A percentile compares a stretch with the other conserved stretches of the same genome.
phyloP scores from a whole-genome alignment of 2,888 invertebrate genomes.

The Eristalinus aeneus region DNA sequence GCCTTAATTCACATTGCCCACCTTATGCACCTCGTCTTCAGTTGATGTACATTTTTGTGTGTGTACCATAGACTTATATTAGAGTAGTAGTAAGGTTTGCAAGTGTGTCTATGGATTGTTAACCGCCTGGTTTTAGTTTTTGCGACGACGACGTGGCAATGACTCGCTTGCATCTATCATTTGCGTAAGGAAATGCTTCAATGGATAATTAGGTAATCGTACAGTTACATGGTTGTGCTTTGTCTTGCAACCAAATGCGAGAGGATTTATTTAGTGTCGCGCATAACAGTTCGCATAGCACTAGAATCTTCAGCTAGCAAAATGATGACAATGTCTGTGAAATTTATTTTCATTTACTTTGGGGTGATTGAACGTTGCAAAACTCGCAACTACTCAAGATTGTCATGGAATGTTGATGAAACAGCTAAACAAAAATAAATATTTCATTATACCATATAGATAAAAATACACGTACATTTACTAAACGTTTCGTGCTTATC shows the following conservation, averaged over 20 bases:
- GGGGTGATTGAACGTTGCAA: conserved; percentile 40
- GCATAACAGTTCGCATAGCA: neutral
- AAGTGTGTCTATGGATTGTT: neutral
- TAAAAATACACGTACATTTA: neutral
- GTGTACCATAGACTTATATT: neutral
- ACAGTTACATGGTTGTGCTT: conserved; percentile 13
- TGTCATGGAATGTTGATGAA: neutral
- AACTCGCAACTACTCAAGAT: neutral
- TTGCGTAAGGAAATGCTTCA: conserved; percentile 47
- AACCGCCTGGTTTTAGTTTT: neutral
- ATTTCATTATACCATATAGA: neutral
- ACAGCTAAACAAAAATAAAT: neutral
- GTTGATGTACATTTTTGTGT: neutral
- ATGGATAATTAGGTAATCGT: conserved; percentile 43
- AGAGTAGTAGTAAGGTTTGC: neutral
- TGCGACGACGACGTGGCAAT: conserved; percentile 39
- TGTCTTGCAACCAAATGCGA: conserved; percentile 2
- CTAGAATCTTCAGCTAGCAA: conserved; percentile 2
- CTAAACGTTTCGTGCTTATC: conserved; percentile 6
- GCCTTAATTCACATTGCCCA: conserved; percentile 41
- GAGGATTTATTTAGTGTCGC: neutral
- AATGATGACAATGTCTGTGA: conserved; percentile 3
- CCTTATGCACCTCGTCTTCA: conserved; percentile 29
- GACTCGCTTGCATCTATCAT: conserved; percentile 16
- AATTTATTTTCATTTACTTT: conserved; percentile 12